Base-by-base conservation (phyloP, 1,140 invertebrate species). In the Bradysia coprophila region DNA sequence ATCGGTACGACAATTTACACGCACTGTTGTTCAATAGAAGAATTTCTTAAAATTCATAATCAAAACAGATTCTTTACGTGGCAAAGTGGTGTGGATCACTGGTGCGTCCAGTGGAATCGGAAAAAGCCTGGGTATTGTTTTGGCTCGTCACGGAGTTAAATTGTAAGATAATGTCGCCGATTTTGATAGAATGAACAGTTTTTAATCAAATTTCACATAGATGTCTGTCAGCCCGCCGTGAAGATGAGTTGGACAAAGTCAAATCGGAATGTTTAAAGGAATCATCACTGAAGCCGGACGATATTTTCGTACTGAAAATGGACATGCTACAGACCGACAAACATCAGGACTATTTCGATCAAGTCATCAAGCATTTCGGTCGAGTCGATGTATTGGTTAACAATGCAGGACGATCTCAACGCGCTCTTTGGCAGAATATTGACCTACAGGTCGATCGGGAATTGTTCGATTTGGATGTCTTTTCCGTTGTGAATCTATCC, bases 61-160 rank as follows among this genome's bases (percentile, higher is more conserved):
- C n/a, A n/a, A n/a, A n/a, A 28, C 13, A 28, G 72, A 65, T 42
- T 51, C 59, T n/a, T 56, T 87, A 33, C 62, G 66, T 45, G 76
- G 72, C 0, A 78, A 88, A 63, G 82, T 90, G 4, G 74, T 88
- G 1, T 92, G 87, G 80, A 81, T 93, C 49, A 89, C 82, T 2
- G 87, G 89, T 32, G 82, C 86, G 9, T 91, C 86, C 0, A 85
- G 81, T 65, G 88, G 89, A 18, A 90, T 92, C 50, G 89, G 89
- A 11, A 81, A 87, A 63, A 56, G 72, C 46, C 57, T 87, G 38
- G 81, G 85, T 0, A 68, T 82, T 43, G 67, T 69, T 21, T 60
- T 90, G 24, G 81, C 86, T 4, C 71, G 68, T 49, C 61, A 67
- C 46, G 78, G 77, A 9, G 78, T 75, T 13, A 77, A 76, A 54